A percentile compares a stretch with the other conserved stretches of the same genome.
Conservation (phyloP, 2,113 vertebrate genomes). For the Python bivittatus region DNA sequence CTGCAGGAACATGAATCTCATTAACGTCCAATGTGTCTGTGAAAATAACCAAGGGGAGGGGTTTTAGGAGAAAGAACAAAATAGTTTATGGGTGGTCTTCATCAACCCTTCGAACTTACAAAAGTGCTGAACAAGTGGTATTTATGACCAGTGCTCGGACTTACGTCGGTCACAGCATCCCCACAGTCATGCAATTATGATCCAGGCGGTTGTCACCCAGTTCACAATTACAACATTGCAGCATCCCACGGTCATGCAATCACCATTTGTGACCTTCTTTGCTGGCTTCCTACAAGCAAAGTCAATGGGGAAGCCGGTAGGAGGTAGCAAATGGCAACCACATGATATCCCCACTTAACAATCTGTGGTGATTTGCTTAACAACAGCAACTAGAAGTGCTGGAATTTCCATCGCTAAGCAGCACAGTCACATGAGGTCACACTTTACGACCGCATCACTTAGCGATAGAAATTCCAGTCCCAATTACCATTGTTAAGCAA, state of each 20-base stretch:
- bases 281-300: neutral
- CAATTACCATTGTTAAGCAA: neutral
- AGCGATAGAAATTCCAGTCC: neutral
- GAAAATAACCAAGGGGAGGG: neutral
- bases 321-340: neutral
- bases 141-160: neutral
- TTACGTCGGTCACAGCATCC: neutral
- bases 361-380: neutral
- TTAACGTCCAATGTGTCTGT: neutral
- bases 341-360: neutral
- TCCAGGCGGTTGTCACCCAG: neutral
- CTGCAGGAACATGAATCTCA: neutral
- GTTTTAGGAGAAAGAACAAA: neutral
- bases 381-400: neutral
- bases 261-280: neutral
- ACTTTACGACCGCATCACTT: neutral
- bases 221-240: neutral
- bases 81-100: neutral
- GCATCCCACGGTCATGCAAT: neutral
- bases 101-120: neutral
- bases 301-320: neutral
- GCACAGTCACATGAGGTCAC: neutral
- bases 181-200: neutral
- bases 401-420: neutral
- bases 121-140: neutral